These are phyloP conservation scores for Biston stratarius DNA, from an alignment of 2,888 invertebrate species.

Conservation along the genomic window DNA sequence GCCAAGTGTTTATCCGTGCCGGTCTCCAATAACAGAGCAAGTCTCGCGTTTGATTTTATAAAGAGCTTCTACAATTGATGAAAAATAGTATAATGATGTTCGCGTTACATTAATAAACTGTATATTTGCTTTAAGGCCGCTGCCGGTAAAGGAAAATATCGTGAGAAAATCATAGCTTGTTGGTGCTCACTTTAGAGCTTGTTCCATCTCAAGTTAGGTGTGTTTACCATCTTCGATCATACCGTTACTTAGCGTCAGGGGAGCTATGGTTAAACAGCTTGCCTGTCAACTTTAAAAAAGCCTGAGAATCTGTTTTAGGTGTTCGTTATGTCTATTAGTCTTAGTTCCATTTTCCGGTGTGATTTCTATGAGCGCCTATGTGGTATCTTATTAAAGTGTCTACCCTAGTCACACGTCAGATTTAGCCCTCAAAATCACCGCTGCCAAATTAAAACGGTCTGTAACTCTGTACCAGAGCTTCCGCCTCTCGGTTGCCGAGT, in stretches of 20 bases:
- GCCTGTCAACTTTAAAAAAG: not conserved
- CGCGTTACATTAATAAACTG: too few relatives aligned
- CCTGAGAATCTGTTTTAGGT: not conserved
- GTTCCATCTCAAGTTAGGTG: not conserved
- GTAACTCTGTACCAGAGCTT: not conserved
- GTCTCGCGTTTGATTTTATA: conserved; percentile 23
- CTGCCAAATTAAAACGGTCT: conserved; percentile 14
- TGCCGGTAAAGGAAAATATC: too few relatives aligned
- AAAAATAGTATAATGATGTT: not conserved
- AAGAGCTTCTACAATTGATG: conserved; percentile 6
- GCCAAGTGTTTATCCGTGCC: conserved; percentile 48
- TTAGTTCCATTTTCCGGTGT: not conserved
- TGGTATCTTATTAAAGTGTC: conserved; percentile 22
- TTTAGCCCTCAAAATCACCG: conserved; percentile 12
- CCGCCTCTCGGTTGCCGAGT: conserved; percentile 6
- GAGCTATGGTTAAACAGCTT: too few relatives aligned
- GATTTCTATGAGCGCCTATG: not conserved
- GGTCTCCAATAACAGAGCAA: conserved; percentile 37
- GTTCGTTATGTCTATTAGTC: not conserved
- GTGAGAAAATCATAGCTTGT: too few relatives aligned
- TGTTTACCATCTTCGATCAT: not conserved
- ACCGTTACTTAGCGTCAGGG: too few relatives aligned
- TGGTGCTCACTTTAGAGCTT: too few relatives aligned
- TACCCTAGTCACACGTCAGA: conserved; percentile 17
- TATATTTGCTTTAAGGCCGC: too few relatives aligned